Percentiles rank a stretch among this genome's conserved stretches.
These are phyloP conservation scores for Nanger granti DNA, from an alignment of 2,113 vertebrate species.

Conservation along the genomic window DNA sequence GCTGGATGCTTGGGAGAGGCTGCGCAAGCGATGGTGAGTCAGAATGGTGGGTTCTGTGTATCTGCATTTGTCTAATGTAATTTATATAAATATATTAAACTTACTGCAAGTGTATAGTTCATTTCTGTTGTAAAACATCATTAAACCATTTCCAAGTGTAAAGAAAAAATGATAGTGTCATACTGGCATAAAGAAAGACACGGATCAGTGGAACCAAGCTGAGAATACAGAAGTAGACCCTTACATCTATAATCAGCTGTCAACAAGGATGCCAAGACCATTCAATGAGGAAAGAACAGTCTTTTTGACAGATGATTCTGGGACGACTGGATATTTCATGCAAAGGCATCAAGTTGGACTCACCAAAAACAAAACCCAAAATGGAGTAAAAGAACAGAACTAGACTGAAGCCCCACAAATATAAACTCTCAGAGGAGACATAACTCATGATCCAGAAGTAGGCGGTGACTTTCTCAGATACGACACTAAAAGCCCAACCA, in stretches of 20 bases:
- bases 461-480: not conserved
- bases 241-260: not conserved
- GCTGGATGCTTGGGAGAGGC: constrained; percentile 84
- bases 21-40: constrained; percentile 94
- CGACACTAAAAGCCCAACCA: not conserved
- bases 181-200: not conserved
- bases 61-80: constrained; percentile 99
- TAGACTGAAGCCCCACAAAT: not conserved
- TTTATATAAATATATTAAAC: constrained; percentile 89
- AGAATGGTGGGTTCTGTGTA: constrained; percentile 93
- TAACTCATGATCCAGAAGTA: not conserved
- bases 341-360: not conserved
- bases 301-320: not conserved
- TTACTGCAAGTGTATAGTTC: constrained; percentile 97
- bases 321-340: not conserved
- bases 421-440: not conserved
- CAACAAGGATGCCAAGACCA: not conserved
- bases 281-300: not conserved
- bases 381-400: not conserved
- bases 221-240: not conserved
- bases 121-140: constrained; percentile 99
- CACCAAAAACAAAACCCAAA: not conserved
- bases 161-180: not conserved
- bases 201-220: not conserved
- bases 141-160: constrained; percentile 99